Percentiles rank a stretch among this genome's conserved stretches.
Conservation (phyloP, 1,140 invertebrate genomes). For the Ceratina calcarata region DNA sequence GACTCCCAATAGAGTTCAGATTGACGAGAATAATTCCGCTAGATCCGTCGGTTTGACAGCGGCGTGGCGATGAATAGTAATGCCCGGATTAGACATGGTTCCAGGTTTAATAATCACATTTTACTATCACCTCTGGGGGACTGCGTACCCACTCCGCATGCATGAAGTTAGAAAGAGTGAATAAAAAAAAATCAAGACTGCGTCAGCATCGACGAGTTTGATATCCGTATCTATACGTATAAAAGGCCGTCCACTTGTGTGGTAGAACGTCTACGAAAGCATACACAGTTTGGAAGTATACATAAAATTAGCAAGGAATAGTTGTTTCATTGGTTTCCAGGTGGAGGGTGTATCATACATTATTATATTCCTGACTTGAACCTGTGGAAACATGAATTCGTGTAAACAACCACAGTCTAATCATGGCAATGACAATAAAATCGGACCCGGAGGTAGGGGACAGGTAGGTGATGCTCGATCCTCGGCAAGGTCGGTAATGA, state of each 20-base stretch:
- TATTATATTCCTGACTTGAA: too few species aligned
- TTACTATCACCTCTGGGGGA: conserved; percentile 9
- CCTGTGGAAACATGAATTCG: too few species aligned
- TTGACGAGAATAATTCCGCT: conserved; percentile 42
- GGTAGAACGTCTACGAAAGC: too few species aligned
- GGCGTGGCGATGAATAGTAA: conserved; percentile 39
- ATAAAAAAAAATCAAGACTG: too few species aligned
- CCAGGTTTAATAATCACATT: conserved; percentile 36
- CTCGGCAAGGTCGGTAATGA: conserved; percentile 14
- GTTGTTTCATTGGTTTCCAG: too few species aligned
- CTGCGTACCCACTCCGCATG: background rate
- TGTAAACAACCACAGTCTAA: background rate
- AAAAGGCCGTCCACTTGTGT: too few species aligned
- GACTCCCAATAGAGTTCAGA: conserved; percentile 24
- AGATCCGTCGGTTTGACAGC: conserved; percentile 33
- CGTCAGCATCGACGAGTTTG: too few species aligned
- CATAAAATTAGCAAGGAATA: too few species aligned
- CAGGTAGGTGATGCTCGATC: conserved; percentile 19
- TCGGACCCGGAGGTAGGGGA: background rate
- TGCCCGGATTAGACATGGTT: conserved; percentile 33
- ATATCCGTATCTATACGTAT: too few species aligned
- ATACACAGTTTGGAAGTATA: too few species aligned
- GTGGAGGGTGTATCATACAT: too few species aligned
- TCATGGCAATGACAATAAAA: background rate
- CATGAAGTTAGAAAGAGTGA: background rate